A percentile compares a stretch with the other conserved stretches of the same genome.
These are phyloP conservation scores for Tortricodes alternella DNA, from an alignment of 2,888 invertebrate genomes.

Conservation along the genomic window DNA sequence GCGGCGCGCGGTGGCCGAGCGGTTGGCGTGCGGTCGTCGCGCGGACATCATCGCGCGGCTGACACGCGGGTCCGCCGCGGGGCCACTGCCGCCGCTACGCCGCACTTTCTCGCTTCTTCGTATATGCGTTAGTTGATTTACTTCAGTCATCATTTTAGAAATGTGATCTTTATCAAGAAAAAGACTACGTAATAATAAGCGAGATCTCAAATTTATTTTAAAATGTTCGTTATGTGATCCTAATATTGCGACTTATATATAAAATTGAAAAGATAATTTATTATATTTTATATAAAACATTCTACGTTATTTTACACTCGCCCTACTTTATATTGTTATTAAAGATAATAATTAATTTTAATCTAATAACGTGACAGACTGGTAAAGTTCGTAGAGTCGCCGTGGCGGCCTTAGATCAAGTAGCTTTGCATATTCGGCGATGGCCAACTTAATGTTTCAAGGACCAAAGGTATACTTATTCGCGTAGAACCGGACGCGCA, in stretches of 20 bases:
- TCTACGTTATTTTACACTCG: slow-evolving; percentile 80
- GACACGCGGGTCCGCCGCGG: slow-evolving; percentile 17
- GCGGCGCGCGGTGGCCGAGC: slow-evolving; percentile 29
- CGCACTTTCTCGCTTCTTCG: slow-evolving; percentile 74
- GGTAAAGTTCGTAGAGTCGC: slow-evolving; percentile 83
- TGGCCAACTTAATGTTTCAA: slow-evolving; percentile 80
- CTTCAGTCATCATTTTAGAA: slow-evolving; percentile 77
- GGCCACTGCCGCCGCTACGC: slow-evolving; percentile 40
- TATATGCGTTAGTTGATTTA: slow-evolving; percentile 71
- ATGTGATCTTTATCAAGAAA: slow-evolving; percentile 80
- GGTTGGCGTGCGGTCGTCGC: slow-evolving; percentile 30
- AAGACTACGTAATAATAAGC: slow-evolving; percentile 82
- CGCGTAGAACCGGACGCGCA: slow-evolving; percentile 82
- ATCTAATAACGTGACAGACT: slow-evolving; percentile 83
- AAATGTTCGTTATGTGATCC: slow-evolving; percentile 78
- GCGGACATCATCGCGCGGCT: slow-evolving; percentile 32
- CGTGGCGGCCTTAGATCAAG: slow-evolving; percentile 80
- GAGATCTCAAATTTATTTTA: slow-evolving; percentile 83
- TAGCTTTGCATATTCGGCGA: slow-evolving; percentile 83
- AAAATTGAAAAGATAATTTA: slow-evolving; percentile 78
- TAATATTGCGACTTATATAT: slow-evolving; percentile 78
- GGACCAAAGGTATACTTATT: slow-evolving; percentile 82
- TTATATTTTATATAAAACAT: slow-evolving; percentile 82
- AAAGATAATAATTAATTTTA: slow-evolving; percentile 82
- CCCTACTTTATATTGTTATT: slow-evolving; percentile 80